Percentiles rank a stretch among this genome's conserved stretches.
Evolutionary conservation across 2,113 vertebrate genomes (phyloP).

Genomic region (Arvicanthis niloticus): DNA sequence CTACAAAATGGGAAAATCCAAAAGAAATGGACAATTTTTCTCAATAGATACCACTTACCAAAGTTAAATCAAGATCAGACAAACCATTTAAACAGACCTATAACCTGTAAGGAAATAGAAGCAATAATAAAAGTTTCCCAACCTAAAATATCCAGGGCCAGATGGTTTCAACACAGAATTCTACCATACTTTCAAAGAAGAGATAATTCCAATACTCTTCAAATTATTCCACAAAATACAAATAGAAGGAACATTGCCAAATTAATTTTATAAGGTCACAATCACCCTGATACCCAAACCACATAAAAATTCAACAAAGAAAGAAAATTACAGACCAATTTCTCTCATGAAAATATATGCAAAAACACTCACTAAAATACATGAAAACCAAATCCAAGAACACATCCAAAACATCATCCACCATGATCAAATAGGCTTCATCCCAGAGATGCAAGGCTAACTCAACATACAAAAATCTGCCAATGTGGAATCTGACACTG

Average conservation of each 20-base stretch:
- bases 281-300: neutral
- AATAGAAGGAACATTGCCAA: neutral
- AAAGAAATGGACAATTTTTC: neutral
- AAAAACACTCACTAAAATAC: neutral
- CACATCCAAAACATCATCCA: neutral
- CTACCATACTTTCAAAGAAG: neutral
- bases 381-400: neutral
- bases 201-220: neutral
- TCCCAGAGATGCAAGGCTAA: neutral
- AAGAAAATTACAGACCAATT: neutral
- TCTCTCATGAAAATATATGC: neutral
- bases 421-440: neutral
- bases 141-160: neutral
- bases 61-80: neutral
- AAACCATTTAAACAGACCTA: neutral
- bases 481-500: neutral
- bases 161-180: neutral
- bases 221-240: neutral
- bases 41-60: neutral
- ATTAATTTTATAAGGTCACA: neutral
- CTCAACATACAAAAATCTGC: neutral
- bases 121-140: neutral
- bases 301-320: neutral
- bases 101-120: neutral
- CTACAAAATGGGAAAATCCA: neutral